Evolutionary conservation across 2,888 invertebrate species (phyloP), one percentile per base, ranked within the genome.

Genomic region (Nomada ruficornis): DNA sequence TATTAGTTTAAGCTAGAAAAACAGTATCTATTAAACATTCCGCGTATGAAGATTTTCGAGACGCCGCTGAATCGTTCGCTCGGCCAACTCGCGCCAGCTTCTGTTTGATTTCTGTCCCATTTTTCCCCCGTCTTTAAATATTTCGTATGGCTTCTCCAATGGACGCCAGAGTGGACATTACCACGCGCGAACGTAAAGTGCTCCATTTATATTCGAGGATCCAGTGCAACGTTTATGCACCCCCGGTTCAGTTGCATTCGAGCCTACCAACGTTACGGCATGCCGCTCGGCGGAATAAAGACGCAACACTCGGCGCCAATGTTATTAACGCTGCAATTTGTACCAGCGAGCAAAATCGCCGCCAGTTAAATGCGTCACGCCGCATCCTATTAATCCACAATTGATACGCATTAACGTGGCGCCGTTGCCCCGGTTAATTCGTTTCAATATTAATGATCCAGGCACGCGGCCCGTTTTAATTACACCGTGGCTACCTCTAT

Each of bases 321-420:
- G 57, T 76, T 57, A 79, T 77, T 70, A 77, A 65, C 26, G 59
- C 26, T 23, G 44, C 44, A 55, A 42, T 26, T 65, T 62, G 36
- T 57, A 15, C 29, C 10, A 11, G 36, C 23, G 20, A 44, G 26
- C 42, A 20, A 44, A 69, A 64, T 79, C 63, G 60, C 23, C 29
- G 57, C 60, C 52, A 65, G 36, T 42, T 57, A 62, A 65, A 67
- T 20, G 67, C 57, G 23, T 50, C 65, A 15, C 29, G 50, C 23
- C 60, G 70, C 55, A 42, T 65, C 60, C 42, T 67, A 67, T 75
- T 57, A 70, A 82, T 82, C 55, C 80, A 44, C 54, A 67, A 81
- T 80, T 74, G 81, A 80, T 70, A 60, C 65, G 70, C 60, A 74
- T 81, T 80, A 80, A 74, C 55, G 42, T 29, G 42, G 26, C 5